Conservation (phyloP, 2,113 vertebrate species). For the Peromyscus californicus region DNA sequence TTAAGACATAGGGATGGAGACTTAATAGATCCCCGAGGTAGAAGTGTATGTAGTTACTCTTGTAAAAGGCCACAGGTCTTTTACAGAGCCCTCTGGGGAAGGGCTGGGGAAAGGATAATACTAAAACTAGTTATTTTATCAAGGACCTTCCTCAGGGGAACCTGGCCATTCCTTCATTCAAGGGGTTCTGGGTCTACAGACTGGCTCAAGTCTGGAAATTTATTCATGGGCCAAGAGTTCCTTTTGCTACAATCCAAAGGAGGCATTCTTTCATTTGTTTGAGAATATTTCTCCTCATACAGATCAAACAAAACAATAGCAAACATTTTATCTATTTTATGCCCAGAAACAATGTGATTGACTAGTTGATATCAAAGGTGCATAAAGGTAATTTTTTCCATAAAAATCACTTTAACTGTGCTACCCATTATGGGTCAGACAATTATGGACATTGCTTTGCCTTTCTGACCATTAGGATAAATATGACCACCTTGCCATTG, state of each 20-base stretch:
- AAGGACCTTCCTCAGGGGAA: background rate
- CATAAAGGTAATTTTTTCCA: background rate
- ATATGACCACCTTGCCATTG: background rate
- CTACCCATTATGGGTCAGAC: background rate
- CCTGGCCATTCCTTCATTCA: background rate
- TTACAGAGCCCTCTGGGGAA: background rate
- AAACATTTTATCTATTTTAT: background rate
- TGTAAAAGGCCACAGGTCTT: background rate
- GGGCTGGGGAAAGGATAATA: no score
- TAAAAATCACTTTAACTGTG: background rate
- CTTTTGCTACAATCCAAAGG: background rate
- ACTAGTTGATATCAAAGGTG: background rate
- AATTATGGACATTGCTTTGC: background rate
- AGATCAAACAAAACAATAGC: background rate
- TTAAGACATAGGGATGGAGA: background rate
- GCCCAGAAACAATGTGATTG: background rate
- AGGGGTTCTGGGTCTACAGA: background rate
- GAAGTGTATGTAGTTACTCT: background rate
- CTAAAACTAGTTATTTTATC: background rate
- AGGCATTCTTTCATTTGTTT: background rate
- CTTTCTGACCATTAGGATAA: background rate
- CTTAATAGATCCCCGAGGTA: background rate
- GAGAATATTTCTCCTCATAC: background rate
- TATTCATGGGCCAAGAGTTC: background rate
- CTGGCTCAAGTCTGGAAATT: background rate